Evolutionary conservation across 2,797 vertebrate genomes (phyloP).

Genomic region (Coracias cyanogaster): DNA sequence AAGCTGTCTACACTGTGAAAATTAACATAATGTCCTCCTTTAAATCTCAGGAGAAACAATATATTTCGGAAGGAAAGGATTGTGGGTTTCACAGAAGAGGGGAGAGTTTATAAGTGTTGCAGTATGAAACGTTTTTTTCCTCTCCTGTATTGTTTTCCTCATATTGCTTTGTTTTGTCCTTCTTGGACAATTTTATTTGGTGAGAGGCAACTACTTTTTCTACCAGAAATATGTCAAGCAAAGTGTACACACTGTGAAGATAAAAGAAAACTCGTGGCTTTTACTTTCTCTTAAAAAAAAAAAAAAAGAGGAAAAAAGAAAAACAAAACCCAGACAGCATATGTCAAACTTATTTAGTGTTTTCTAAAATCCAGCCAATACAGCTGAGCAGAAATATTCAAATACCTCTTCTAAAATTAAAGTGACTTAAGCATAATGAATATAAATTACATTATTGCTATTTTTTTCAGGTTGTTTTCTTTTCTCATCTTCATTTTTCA

Average conservation of each 20-base stretch:
- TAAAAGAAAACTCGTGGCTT: neutral
- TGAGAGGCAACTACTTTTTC: neutral
- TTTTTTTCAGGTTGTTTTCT: slow-evolving; percentile 7
- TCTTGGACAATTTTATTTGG: neutral
- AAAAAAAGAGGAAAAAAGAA: neutral
- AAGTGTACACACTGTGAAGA: neutral
- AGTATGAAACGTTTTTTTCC: neutral
- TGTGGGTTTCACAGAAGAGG: neutral
- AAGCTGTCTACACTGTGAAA: neutral
- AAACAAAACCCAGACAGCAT: neutral
- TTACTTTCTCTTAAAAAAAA: neutral
- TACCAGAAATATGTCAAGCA: neutral
- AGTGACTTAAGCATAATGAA: neutral
- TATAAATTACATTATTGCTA: neutral
- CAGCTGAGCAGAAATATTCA: neutral
- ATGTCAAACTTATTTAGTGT: neutral
- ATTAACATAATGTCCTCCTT: neutral
- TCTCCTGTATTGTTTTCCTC: neutral
- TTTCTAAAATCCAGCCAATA: slow-evolving; percentile 13
- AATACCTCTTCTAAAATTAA: neutral
- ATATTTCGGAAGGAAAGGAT: neutral
- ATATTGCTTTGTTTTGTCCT: neutral
- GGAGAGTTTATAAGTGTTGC: neutral
- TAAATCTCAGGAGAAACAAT: neutral
- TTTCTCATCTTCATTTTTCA: neutral